These are phyloP conservation scores for Campoplex nolae DNA, from an alignment of 2,888 invertebrate species.

Conservation along the genomic window DNA sequence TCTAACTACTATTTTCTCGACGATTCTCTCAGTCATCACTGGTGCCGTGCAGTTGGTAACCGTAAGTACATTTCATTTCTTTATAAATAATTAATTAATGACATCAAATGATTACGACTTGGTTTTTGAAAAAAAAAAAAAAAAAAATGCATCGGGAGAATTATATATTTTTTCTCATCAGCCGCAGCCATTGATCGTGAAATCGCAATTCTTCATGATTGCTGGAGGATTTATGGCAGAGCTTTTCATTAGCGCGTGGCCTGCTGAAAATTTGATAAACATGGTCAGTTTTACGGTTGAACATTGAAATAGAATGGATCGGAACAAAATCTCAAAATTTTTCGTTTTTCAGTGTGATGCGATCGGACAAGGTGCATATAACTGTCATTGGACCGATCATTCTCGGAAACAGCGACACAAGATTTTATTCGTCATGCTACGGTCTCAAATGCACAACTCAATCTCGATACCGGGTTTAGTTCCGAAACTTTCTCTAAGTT, in stretches of 20 bases:
- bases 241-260: constrained; percentile 68
- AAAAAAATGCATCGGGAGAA: too few species aligned
- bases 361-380: constrained; percentile 55
- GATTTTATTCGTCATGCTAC: constrained; percentile 56
- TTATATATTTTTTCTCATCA: not conserved
- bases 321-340: not conserved
- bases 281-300: not conserved
- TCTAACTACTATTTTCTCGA: constrained; percentile 52
- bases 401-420: constrained; percentile 35
- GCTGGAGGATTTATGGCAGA: constrained; percentile 43
- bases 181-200: constrained; percentile 62
- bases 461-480: constrained; percentile 55
- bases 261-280: constrained; percentile 66
- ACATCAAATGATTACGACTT: not conserved
- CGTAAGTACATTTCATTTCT: constrained; percentile 52
- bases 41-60: constrained; percentile 65
- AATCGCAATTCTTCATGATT: constrained; percentile 65
- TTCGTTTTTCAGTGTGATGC: constrained; percentile 46
- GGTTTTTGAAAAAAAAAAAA: not conserved
- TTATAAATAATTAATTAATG: not conserved
- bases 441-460: constrained; percentile 62
- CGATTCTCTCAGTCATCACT: constrained; percentile 55
- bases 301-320: not conserved
- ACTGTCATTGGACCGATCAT: constrained; percentile 48
- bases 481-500: constrained; percentile 54